Evolutionary conservation across 2,113 vertebrate genomes (phyloP), one percentile per base, ranked within the genome.

Genomic region (Benitochromis conjunctus): DNA sequence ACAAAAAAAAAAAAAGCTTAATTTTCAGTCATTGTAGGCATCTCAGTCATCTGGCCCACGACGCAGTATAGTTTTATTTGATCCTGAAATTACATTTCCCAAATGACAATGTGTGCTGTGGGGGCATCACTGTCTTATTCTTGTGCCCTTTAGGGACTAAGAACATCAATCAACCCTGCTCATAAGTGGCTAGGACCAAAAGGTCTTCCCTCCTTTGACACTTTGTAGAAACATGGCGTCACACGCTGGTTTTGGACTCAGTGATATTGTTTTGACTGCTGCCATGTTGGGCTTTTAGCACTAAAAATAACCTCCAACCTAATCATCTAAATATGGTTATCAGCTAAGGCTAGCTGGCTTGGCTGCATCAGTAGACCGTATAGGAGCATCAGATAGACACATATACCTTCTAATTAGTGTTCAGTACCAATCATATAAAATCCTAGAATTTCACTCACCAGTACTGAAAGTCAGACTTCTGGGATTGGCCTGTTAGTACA

Each of bases 201-300:
- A 46, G 66, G 34, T 31, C 41, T 24, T 16, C 19, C 89, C 57
- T 92, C 81, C 87, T 83, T 54, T 86, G 91, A 88, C 86, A 93
- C 71, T 83, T 16, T 92, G 56, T 91, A 90, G 80, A 86, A 87
- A 92, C 93, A 91, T 86, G 84, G 83, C 64, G 85, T 60, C 21
- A 38, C 84, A 31, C 19, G 81, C 64, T 71, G 66, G 66, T 26
- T 71, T 46, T 71, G 66, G 41, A 18, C 66, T 26, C 38, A 58
- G 26, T 58, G 21, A 26, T 71, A 26, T 43, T 26, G 41, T 18
- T 43, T 71, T 46, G 21, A 46, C 0, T 71, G 11, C 88, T 46
- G 53, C n/a, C 3, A 2, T 82, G 43, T 10, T 19, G 43, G 53
- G 14, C 11, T 66, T 66, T 38, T 21, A 5, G 34, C 19, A 38